phyloP scores from a whole-genome alignment of 2,797 vertebrate genomes.

The Scolopax bukidnonensis region DNA sequence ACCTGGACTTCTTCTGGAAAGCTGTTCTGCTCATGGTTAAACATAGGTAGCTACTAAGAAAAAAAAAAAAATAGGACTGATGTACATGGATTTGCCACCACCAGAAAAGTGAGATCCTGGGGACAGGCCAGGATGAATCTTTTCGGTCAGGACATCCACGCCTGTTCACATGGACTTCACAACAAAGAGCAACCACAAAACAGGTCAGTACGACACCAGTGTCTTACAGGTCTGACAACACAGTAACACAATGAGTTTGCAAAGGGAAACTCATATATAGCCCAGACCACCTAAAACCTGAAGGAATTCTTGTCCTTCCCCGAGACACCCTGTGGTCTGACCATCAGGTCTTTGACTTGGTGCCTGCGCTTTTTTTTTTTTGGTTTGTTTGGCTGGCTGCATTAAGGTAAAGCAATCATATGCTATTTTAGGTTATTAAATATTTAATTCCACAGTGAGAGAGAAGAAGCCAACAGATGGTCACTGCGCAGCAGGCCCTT shows the following conservation, averaged over 20 bases:
- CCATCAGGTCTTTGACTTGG: neutral
- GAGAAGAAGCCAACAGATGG: constrained; percentile 27
- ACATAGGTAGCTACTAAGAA: neutral
- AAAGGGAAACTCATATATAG: neutral
- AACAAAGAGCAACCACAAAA: neutral
- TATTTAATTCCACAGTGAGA: neutral
- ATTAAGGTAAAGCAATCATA: neutral
- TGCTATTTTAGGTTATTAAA: constrained; percentile 3
- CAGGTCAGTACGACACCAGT: neutral
- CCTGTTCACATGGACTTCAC: neutral
- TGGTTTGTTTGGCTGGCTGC: neutral
- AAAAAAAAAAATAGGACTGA: neutral
- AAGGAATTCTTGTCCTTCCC: neutral
- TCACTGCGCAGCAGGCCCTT: neutral
- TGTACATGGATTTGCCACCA: neutral
- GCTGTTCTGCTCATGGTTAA: neutral
- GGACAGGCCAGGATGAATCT: neutral
- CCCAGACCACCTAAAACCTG: neutral
- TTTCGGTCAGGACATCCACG: neutral
- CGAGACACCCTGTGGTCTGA: neutral
- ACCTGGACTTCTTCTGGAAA: neutral
- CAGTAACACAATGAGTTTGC: neutral
- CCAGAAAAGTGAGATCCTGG: neutral
- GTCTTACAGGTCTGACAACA: neutral
- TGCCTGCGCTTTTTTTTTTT: neutral